A percentile compares a stretch with the other conserved stretches of the same genome.
phyloP scores from a whole-genome alignment of 2,113 vertebrate genomes.

The Urocolius indicus region DNA sequence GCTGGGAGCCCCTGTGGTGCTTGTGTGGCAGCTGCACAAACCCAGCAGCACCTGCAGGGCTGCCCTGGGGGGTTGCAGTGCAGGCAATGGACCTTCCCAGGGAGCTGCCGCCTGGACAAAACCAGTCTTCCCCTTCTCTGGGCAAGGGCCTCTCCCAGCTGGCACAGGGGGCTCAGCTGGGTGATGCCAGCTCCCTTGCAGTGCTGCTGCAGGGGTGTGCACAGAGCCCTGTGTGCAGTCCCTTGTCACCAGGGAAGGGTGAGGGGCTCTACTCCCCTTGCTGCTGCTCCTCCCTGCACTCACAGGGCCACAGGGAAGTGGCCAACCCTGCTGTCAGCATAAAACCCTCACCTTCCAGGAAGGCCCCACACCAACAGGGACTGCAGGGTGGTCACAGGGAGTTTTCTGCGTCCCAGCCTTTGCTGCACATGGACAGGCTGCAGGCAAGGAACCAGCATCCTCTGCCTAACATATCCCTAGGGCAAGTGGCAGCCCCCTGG shows the following conservation, averaged over 20 bases:
- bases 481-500: rapidly evolving
- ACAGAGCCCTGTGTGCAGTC: too few relatives aligned
- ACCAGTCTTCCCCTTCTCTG: neutral
- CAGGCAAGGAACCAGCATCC: neutral
- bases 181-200: neutral
- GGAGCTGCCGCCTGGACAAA: neutral
- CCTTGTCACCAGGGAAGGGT: neutral
- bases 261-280: too few relatives aligned
- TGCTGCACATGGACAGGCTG: neutral
- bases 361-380: neutral
- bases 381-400: neutral
- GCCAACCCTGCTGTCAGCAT: neutral
- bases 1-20: neutral
- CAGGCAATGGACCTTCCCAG: neutral
- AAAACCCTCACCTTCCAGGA: neutral
- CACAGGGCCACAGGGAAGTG: neutral
- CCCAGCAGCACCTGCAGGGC: neutral
- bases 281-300: neutral
- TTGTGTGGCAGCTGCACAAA: neutral
- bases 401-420: rapidly evolving
- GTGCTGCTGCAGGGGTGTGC: neutral
- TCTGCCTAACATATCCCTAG: neutral
- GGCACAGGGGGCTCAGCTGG: neutral
- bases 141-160: conserved; percentile 1
- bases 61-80: neutral